phyloP scores from a whole-genome alignment of 2,888 invertebrate genomes.

The Encarsia formosa region DNA sequence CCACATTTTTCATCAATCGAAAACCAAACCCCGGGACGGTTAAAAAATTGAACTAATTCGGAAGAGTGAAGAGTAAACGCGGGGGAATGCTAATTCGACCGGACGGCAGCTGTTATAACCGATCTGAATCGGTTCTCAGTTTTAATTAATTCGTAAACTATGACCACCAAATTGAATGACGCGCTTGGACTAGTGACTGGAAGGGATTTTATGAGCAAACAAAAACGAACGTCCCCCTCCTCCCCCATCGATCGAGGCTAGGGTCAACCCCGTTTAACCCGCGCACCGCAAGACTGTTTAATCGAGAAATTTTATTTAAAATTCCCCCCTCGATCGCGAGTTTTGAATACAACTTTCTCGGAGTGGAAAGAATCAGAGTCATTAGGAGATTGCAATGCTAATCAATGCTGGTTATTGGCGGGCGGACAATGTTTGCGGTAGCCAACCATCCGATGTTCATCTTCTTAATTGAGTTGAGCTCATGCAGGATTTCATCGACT shows the following conservation, averaged over 20 bases:
- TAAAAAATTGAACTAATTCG: too few species aligned
- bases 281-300: too few species aligned
- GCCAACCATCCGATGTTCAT: constrained; percentile 40
- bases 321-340: background rate
- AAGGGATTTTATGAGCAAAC: constrained; percentile 41
- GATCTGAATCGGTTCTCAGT: too few species aligned
- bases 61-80: too few species aligned
- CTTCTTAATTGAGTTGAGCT: constrained; percentile 43
- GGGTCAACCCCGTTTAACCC: too few species aligned
- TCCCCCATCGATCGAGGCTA: too few species aligned
- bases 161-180: constrained; percentile 36
- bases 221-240: constrained; percentile 24
- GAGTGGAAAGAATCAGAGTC: constrained; percentile 21
- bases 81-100: too few species aligned
- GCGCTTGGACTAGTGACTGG: constrained; percentile 34
- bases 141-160: constrained; percentile 24
- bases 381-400: constrained; percentile 47
- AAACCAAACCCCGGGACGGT: too few species aligned
- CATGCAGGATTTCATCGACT: constrained; percentile 31
- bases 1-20: too few species aligned
- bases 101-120: too few species aligned
- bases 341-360: constrained; percentile 19
- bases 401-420: constrained; percentile 44
- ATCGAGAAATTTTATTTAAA: constrained; percentile 33
- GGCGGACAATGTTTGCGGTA: constrained; percentile 42